Base-by-base conservation (phyloP, 2,888 invertebrate genomes). In the Drosophila emarginata region DNA sequence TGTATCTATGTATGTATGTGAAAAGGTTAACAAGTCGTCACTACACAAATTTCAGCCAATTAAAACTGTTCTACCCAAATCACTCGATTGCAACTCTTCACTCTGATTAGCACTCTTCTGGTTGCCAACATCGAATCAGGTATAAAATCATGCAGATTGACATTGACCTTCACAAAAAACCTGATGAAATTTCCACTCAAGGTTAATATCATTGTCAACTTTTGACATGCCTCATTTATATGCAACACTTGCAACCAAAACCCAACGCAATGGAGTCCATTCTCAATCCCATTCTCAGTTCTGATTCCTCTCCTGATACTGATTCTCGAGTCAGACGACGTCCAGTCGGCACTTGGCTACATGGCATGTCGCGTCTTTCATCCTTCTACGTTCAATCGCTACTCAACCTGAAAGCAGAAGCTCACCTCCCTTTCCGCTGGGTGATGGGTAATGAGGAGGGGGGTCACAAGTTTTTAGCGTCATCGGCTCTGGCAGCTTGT, bases 141-240 rank as follows among this genome's bases (percentile, higher is more conserved):
- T 28, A 28, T 28, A 28, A 28, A 28, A 28, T 32, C 32, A 32
- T 32, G 0, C 32, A 32, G 32, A 32, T 32, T 32, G 32, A 32
- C 32, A 32, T 32, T 32, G 45, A 45, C 45, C 45, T 45, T 52
- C 65, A 37, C 15, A 53, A 40, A 1, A 40, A 54, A 52, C 58
- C 66, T 52, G 72, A 57, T 69, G 59, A 59, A 62, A 66, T 54
- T 64, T 45, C 45, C 59, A 70, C 74, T 83, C 88, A 80, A 87
- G 87, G 88, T 86, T 83, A 86, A 86, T 88, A 80, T 87, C 84
- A 76, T 79, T 88, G 87, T 88, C 88, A 83, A 80, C 78, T 78
- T 83, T 74, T 68, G 83, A 67, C 71, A 82, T 67, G 76, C 71
- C 83, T 88, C 80, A 86, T 86, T 83, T 73, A 76, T 88, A 88